Percentiles rank a stretch among this genome's conserved stretches.
phyloP scores from a whole-genome alignment of 2,888 invertebrate genomes.

The Eilema depressum region DNA sequence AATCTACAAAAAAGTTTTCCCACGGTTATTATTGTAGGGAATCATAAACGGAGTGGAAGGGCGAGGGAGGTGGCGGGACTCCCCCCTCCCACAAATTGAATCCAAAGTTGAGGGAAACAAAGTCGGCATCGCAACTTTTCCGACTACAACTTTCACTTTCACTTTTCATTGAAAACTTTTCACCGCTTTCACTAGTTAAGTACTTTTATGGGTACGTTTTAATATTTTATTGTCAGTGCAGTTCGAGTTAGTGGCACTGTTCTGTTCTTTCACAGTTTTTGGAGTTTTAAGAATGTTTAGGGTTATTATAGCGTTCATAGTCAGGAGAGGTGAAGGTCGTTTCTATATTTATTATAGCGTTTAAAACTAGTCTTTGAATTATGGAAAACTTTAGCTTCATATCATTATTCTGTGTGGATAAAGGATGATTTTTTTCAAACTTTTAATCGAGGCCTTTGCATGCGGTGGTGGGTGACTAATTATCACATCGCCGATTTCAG shows the following conservation, averaged over 20 bases:
- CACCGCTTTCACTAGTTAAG: conserved; percentile 74
- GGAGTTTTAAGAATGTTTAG: background rate
- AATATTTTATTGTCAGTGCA: conserved; percentile 42
- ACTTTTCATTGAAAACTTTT: conserved; percentile 78
- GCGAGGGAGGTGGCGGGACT: conserved; percentile 51
- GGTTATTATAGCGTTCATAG: background rate
- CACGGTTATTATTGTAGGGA: conserved; percentile 56
- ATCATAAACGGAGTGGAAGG: conserved; percentile 62
- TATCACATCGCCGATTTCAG: no score
- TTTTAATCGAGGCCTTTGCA: no score
- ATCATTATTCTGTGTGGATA: no score
- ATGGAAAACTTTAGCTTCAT: no score
- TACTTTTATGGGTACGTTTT: conserved; percentile 55
- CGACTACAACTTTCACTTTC: conserved; percentile 79
- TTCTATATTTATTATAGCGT: background rate
- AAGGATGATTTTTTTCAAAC: no score
- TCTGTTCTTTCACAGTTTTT: background rate
- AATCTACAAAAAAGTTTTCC: conserved; percentile 50
- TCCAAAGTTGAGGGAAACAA: conserved; percentile 81
- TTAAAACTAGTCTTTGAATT: background rate
- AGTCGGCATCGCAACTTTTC: conserved; percentile 77
- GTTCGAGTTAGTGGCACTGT: conserved; percentile 16
- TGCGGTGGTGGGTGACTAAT: no score
- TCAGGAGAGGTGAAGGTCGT: background rate
- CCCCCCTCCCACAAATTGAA: conserved; percentile 72